Conservation (phyloP, 2,888 invertebrate genomes). For the Bibio marci region DNA sequence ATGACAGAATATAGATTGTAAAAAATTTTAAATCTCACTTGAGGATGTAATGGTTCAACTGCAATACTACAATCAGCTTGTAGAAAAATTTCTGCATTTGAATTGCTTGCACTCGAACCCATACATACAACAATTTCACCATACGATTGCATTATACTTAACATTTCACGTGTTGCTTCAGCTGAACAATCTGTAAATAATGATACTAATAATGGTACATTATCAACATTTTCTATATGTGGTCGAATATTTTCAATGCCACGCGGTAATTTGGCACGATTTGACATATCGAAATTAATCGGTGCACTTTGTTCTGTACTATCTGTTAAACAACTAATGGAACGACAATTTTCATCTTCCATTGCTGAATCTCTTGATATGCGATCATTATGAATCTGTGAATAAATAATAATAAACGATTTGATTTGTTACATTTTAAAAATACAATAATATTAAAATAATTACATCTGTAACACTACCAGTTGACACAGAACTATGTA, state of each 20-base stretch:
- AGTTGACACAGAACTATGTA: slow-evolving; percentile 12
- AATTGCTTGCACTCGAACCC: slow-evolving; percentile 73
- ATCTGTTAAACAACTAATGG: slow-evolving; percentile 70
- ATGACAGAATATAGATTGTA: slow-evolving; percentile 13
- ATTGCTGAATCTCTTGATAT: slow-evolving; percentile 38
- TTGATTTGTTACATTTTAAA: background rate
- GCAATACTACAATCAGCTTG: slow-evolving; percentile 86
- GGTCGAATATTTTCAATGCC: slow-evolving; percentile 95
- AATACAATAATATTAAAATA: slow-evolving; percentile 5
- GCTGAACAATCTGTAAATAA: slow-evolving; percentile 95
- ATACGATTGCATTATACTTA: slow-evolving; percentile 87
- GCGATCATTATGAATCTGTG: slow-evolving; percentile 17
- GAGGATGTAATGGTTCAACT: slow-evolving; percentile 84
- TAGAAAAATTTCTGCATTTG: slow-evolving; percentile 83
- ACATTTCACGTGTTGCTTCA: slow-evolving; percentile 80
- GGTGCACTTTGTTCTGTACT: slow-evolving; percentile 85
- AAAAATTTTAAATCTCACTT: slow-evolving; percentile 38
- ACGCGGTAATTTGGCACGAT: slow-evolving; percentile 83
- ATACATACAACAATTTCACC: slow-evolving; percentile 90
- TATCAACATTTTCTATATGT: slow-evolving; percentile 88
- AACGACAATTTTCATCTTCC: slow-evolving; percentile 49
- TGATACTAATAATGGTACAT: slow-evolving; percentile 91
- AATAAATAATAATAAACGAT: background rate
- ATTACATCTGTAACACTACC: slow-evolving; percentile 1
- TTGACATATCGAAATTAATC: slow-evolving; percentile 83